phyloP scores from a whole-genome alignment of 2,113 vertebrate species.

The Mus musculus region GRCm39 chr13:51744501-51745000 shows the following conservation, averaged over 20 bases:
- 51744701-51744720: too few species aligned
- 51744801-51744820: neutral
- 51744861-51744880: neutral
- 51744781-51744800: neutral
- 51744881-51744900: neutral
- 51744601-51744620: too few species aligned
- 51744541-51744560: too few species aligned
- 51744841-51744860: neutral
- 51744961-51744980: neutral
- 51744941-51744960: neutral
- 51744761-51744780: neutral
- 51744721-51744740: too few species aligned
- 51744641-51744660: too few species aligned
- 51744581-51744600: too few species aligned
- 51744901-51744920: neutral
- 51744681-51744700: too few species aligned
- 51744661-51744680: too few species aligned
- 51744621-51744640: too few species aligned
- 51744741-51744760: neutral
- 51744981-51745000: neutral
- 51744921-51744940: neutral
- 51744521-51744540: neutral
- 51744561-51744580: too few species aligned
- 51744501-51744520: neutral
- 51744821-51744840: neutral